A percentile compares a stretch with the other conserved stretches of the same genome.
phyloP scores from a whole-genome alignment of 1,140 invertebrate genomes.

The Campoletis sonorensis region DNA sequence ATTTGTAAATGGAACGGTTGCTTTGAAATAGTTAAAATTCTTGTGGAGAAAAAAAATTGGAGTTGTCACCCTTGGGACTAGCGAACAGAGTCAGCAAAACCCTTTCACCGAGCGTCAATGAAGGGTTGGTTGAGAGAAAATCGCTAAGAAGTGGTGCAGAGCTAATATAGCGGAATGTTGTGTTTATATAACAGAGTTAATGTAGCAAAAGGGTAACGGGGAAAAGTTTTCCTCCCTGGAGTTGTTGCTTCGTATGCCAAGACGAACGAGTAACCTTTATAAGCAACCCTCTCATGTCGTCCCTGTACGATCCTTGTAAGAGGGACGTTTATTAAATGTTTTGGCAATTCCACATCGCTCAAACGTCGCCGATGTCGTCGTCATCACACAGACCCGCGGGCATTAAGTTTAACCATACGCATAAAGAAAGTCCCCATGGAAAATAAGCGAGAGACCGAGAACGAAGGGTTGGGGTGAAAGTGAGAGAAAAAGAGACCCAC shows the following conservation, averaged over 20 bases:
- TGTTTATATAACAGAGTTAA: too few species aligned
- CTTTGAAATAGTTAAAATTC: not conserved
- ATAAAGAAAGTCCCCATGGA: conserved; percentile 14
- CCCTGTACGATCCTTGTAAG: not conserved
- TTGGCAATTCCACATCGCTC: conserved; percentile 33
- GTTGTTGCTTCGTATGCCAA: not conserved
- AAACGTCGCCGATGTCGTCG: conserved; percentile 22
- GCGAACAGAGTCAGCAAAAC: not conserved
- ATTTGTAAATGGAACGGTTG: not conserved
- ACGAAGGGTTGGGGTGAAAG: not conserved
- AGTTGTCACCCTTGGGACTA: not conserved
- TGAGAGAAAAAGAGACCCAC: not conserved
- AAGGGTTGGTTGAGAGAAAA: not conserved
- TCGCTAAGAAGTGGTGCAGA: conserved; percentile 2
- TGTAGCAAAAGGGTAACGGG: not conserved
- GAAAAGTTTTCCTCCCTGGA: not conserved
- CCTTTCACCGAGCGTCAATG: not conserved
- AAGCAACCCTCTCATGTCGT: not conserved
- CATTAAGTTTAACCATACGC: conserved; percentile 20
- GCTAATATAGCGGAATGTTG: not conserved
- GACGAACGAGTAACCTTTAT: conserved; percentile 20
- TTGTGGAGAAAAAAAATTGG: not conserved
- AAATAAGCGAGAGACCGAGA: not conserved
- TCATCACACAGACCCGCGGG: not conserved
- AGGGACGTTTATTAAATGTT: conserved; percentile 39